These are phyloP conservation scores for Zosterops japonicus DNA, from an alignment of 2,113 vertebrate species.

Conservation along the genomic window DNA sequence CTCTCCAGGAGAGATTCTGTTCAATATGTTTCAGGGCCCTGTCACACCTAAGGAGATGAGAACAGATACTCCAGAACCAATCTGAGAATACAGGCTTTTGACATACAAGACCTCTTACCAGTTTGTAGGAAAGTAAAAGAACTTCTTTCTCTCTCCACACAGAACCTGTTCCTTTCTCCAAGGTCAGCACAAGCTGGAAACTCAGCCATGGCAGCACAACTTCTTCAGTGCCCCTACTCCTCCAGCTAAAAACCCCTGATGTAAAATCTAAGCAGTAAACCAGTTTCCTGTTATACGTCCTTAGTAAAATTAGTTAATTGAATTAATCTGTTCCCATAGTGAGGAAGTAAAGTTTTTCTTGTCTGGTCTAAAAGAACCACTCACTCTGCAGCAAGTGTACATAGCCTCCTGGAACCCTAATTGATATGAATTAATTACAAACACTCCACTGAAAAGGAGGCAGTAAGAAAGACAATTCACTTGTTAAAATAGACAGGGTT, in stretches of 20 bases:
- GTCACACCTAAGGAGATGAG: background rate
- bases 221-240: background rate
- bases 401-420: background rate
- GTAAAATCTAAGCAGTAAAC: background rate
- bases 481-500: background rate
- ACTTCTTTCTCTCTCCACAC: background rate
- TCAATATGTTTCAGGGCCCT: background rate
- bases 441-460: background rate
- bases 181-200: background rate
- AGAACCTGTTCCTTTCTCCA: background rate
- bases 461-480: background rate
- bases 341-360: background rate
- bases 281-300: background rate
- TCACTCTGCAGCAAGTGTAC: background rate
- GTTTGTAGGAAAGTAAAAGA: background rate
- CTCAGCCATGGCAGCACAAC: fast-evolving
- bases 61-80: background rate
- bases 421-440: background rate
- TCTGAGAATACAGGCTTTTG: background rate
- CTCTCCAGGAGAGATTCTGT: background rate
- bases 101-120: background rate
- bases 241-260: fast-evolving
- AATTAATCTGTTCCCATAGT: background rate
- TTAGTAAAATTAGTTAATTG: background rate
- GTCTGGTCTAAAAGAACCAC: background rate